phyloP scores from a whole-genome alignment of 1,140 invertebrate species.

The Cardiocondyla obscurior region DNA sequence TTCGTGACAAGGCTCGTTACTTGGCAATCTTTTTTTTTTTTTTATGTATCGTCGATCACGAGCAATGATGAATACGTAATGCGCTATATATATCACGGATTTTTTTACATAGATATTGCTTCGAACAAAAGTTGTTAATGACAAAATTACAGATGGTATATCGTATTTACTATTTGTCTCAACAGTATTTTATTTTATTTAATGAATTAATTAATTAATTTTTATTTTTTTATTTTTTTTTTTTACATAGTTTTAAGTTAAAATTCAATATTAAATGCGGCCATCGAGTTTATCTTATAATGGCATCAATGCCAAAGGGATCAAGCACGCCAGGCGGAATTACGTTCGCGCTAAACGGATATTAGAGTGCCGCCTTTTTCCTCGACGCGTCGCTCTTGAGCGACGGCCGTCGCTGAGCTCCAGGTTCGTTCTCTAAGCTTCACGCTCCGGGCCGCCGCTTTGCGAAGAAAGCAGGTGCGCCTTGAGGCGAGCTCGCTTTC shows the following conservation, averaged over 20 bases:
- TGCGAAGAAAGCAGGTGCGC: conserved; percentile 71
- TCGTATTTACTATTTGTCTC: neutral
- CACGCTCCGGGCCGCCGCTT: conserved; percentile 4
- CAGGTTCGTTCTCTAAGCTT: neutral
- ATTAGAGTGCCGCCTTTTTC: neutral
- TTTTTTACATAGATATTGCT: neutral
- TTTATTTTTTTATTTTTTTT: too few species aligned
- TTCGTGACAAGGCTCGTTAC: neutral
- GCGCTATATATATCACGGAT: neutral
- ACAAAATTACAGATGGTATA: neutral
- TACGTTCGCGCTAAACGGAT: neutral
- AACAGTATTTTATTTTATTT: too few species aligned
- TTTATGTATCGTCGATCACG: neutral
- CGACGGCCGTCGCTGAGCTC: conserved; percentile 76
- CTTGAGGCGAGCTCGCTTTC: conserved; percentile 23
- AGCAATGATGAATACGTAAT: neutral
- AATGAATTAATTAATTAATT: too few species aligned
- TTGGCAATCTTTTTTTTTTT: neutral
- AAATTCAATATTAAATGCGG: neutral
- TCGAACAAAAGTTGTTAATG: neutral
- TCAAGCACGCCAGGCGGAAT: neutral
- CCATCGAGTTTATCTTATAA: neutral
- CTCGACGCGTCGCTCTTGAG: conserved; percentile 45
- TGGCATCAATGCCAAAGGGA: neutral
- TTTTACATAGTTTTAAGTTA: too few species aligned